These are phyloP conservation scores for Sebastes minor DNA, from an alignment of 2,797 vertebrate species.

Conservation along the genomic window DNA sequence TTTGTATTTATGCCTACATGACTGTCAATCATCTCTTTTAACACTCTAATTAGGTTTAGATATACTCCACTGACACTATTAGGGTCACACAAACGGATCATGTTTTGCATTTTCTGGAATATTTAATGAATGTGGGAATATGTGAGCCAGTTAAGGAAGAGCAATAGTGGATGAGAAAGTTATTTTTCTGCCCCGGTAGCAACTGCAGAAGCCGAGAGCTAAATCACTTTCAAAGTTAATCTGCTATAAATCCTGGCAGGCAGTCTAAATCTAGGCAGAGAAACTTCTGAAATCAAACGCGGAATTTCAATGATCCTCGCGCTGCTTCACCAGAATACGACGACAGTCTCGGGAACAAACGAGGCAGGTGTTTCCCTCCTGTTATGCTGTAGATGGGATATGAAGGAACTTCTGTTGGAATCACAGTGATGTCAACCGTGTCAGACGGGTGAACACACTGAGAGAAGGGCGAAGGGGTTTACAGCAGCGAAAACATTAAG, in stretches of 20 bases:
- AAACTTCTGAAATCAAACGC: conserved; percentile 70
- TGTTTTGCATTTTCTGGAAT: conserved; percentile 37
- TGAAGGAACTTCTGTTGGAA: conserved; percentile 4
- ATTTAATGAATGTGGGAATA: conserved; percentile 33
- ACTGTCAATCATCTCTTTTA: conserved; percentile 36
- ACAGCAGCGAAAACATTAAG: neutral
- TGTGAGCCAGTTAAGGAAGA: conserved; percentile 8
- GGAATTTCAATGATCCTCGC: conserved; percentile 61
- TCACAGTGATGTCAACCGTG: conserved; percentile 9
- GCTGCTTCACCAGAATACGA: conserved; percentile 27
- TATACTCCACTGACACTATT: conserved; percentile 5
- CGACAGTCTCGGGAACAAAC: conserved; percentile 4
- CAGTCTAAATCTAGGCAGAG: conserved; percentile 63
- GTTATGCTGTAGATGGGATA: neutral
- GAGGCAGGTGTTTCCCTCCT: neutral
- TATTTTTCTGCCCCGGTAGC: conserved; percentile 42
- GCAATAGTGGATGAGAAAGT: conserved; percentile 27
- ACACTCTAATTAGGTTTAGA: conserved; percentile 44
- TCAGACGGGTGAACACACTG: neutral
- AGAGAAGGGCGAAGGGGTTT: neutral
- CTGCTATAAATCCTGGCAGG: conserved; percentile 72
- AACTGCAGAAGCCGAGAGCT: conserved; percentile 54
- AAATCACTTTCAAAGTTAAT: conserved; percentile 79
- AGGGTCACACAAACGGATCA: conserved; percentile 23
- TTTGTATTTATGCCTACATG: conserved; percentile 14